Conservation (phyloP, 2,113 vertebrate genomes). For the Carettochelys insculpta region DNA sequence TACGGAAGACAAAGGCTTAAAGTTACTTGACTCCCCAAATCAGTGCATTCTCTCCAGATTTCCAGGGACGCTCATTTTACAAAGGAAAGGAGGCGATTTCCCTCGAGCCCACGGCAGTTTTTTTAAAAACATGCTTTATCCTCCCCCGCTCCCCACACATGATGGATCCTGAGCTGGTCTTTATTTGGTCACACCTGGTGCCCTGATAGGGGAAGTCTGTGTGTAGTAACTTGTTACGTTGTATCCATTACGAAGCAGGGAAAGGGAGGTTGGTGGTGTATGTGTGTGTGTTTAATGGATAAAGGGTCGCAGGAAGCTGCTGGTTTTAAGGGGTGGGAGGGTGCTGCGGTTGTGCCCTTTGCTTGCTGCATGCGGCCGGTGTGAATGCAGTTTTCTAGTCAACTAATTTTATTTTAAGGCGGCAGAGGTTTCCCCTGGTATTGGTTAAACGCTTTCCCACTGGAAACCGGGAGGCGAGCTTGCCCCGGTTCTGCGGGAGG, state of each 20-base stretch:
- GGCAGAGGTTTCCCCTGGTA: not conserved
- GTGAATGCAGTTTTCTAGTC: not conserved
- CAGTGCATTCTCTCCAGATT: not conserved
- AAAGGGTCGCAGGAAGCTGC: not conserved
- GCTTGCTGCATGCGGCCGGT: not conserved
- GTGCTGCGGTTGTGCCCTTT: not conserved
- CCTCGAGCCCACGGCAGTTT: not conserved
- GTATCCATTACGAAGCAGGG: not conserved
- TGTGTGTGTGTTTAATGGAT: too few relatives aligned
- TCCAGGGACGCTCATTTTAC: not conserved
- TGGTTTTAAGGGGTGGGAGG: not conserved
- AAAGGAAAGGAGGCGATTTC: not conserved
- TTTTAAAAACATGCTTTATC: too few relatives aligned
- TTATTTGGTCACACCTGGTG: not conserved
- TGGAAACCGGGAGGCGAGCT: not conserved
- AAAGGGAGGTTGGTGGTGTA: not conserved
- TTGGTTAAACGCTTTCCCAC: not conserved
- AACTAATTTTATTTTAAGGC: not conserved
- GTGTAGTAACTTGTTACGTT: not conserved
- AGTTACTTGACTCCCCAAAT: not conserved
- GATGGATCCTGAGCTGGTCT: not conserved
- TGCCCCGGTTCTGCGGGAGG: not conserved
- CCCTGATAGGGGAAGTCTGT: not conserved
- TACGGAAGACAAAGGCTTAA: not conserved
- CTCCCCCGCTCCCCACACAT: not conserved